A percentile compares a stretch with the other conserved stretches of the same genome.
Conservation (phyloP, 2,888 invertebrate species). For the Eristalis tenax region DNA sequence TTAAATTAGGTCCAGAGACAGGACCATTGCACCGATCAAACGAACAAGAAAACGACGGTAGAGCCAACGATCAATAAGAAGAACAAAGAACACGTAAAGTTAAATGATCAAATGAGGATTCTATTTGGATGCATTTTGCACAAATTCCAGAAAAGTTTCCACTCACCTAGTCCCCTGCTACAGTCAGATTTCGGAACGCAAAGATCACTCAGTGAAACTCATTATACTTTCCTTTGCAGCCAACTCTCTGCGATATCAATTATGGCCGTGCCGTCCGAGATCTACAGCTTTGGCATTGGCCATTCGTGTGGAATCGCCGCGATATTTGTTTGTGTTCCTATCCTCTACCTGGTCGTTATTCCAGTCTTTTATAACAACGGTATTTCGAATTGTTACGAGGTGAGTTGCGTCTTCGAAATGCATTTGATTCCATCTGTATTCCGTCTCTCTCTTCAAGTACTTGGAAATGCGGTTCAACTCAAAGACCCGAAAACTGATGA, state of each 20-base stretch:
- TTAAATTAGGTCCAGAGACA: too few species aligned
- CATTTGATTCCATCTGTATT: background rate
- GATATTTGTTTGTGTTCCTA: conserved; percentile 78
- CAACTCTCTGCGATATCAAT: conserved; percentile 83
- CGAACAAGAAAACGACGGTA: too few species aligned
- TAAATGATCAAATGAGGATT: too few species aligned
- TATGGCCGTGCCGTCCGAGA: conserved; percentile 83
- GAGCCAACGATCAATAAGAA: too few species aligned
- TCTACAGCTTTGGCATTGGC: conserved; percentile 82
- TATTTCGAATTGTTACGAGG: conserved; percentile 82
- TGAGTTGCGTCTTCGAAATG: conserved; percentile 63
- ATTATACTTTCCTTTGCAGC: conserved; percentile 75
- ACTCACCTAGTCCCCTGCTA: too few species aligned
- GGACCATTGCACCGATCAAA: too few species aligned
- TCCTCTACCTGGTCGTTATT: conserved; percentile 79
- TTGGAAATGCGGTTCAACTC: conserved; percentile 79
- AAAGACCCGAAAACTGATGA: conserved; percentile 76
- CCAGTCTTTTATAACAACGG: conserved; percentile 83
- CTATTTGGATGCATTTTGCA: too few species aligned
- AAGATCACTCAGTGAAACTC: too few species aligned
- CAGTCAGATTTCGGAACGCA: too few species aligned
- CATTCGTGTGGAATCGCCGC: conserved; percentile 80
- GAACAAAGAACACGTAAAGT: too few species aligned
- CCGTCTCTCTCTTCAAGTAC: conserved; percentile 74
- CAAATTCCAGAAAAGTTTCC: too few species aligned